Conservation (phyloP, 2,113 vertebrate species). For the Pterocles gutturalis region DNA sequence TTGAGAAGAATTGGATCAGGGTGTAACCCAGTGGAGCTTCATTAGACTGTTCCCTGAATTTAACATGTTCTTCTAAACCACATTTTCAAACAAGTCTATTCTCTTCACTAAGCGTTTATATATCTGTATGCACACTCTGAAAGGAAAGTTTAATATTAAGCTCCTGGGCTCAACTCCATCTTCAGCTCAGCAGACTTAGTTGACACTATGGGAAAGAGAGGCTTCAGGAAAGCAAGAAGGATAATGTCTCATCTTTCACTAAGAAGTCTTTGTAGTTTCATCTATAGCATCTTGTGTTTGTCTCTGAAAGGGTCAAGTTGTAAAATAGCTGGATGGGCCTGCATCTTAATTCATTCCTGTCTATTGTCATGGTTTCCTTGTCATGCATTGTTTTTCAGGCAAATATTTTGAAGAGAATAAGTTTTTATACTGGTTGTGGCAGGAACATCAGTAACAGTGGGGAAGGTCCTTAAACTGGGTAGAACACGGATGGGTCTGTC, state of each 20-base stretch:
- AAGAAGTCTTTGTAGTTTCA: not conserved
- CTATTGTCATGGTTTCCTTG: not conserved
- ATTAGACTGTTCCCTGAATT: not conserved
- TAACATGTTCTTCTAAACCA: not conserved
- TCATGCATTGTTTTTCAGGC: not conserved
- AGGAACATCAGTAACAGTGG: not conserved
- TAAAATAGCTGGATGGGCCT: not conserved
- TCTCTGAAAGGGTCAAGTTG: not conserved
- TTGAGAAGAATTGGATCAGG: not conserved
- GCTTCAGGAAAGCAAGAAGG: not conserved
- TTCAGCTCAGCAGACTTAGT: not conserved
- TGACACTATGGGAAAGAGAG: not conserved
- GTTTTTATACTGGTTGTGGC: not conserved
- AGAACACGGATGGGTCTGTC: not conserved
- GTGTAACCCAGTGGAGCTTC: not conserved
- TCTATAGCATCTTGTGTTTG: not conserved
- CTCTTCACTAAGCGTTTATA: not conserved
- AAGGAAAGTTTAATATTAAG: not conserved
- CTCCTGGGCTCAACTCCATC: not conserved
- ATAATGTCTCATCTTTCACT: not conserved
- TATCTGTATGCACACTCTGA: accelerated
- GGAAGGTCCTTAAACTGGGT: not conserved
- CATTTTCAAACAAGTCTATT: not conserved
- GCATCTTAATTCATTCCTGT: not conserved
- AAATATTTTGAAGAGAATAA: not conserved